These are phyloP conservation scores for Drosophila sp. DNA, from an alignment of 1,140 invertebrate genomes.

Conservation along the genomic window DNA sequence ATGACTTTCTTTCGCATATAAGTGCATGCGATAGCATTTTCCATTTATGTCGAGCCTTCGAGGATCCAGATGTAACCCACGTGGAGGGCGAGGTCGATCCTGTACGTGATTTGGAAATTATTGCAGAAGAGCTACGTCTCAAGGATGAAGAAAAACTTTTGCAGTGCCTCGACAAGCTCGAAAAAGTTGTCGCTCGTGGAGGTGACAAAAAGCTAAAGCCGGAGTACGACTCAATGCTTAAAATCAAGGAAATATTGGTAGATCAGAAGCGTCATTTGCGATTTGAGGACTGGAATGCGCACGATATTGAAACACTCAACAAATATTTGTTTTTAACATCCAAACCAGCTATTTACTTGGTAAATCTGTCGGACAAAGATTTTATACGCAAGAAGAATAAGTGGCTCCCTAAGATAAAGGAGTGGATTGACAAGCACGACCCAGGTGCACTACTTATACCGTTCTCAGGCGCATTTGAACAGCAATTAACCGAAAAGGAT, in stretches of 20 bases:
- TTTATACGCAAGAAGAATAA: constrained; percentile 99
- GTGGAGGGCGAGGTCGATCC: constrained; percentile 99
- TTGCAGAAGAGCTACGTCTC: constrained; percentile 96
- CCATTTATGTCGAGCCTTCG: constrained; percentile 98
- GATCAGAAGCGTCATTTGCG: constrained; percentile 97
- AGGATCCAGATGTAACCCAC: constrained; percentile 99
- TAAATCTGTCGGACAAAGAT: constrained; percentile 99
- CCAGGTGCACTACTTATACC: constrained; percentile 96
- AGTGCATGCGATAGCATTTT: constrained; percentile 99
- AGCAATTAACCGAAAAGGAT: constrained; percentile 93
- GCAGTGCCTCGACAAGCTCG: constrained; percentile 93
- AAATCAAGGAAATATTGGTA: constrained; percentile 93
- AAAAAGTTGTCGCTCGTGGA: constrained; percentile 93
- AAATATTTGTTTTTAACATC: constrained; percentile 99
- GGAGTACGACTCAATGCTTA: constrained; percentile 95
- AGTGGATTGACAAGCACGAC: constrained; percentile 99
- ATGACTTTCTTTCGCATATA: constrained; percentile 99
- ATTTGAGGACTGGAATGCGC: constrained; percentile 96
- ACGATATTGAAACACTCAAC: constrained; percentile 98
- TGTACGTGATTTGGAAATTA: constrained; percentile 97
- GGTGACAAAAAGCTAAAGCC: constrained; percentile 98
- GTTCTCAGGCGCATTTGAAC: constrained; percentile 97
- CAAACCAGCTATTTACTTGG: constrained; percentile 98
- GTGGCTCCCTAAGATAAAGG: constrained; percentile 99
- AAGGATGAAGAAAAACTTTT: constrained; percentile 96